Evolutionary conservation across 2,797 vertebrate genomes (phyloP).

Genomic region (Sebastes nivosus): DNA sequence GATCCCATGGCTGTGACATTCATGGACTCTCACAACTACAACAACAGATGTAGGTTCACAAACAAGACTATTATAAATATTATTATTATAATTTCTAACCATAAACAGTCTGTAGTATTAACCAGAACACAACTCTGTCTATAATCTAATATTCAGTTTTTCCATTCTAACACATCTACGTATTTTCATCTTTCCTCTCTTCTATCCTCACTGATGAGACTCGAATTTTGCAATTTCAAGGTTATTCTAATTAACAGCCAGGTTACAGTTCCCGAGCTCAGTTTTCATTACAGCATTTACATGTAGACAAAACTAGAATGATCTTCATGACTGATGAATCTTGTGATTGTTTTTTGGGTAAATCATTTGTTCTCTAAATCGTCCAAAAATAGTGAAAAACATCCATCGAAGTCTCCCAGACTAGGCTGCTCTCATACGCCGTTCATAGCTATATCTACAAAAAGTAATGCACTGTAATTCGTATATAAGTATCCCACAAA

Average conservation of each 20-base stretch:
- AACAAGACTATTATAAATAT: neutral
- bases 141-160: constrained; percentile 6
- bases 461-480: no score
- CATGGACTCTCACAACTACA: constrained; percentile 98
- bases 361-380: neutral
- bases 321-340: neutral
- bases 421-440: no score
- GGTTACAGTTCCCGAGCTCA: neutral
- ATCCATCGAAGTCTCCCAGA: neutral
- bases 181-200: constrained; percentile 1
- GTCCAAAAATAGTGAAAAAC: neutral
- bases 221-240: neutral
- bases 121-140: neutral
- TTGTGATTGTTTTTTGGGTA: neutral
- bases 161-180: neutral
- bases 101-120: neutral
- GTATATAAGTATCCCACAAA: no score
- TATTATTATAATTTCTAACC: neutral
- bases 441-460: no score
- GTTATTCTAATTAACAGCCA: neutral
- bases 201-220: neutral
- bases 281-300: neutral
- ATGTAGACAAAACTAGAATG: neutral
- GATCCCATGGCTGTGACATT: constrained; percentile 97
- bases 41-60: constrained; percentile 93